These are phyloP conservation scores for Euleptes europaea DNA, from an alignment of 2,113 vertebrate genomes.

Conservation along the genomic window DNA sequence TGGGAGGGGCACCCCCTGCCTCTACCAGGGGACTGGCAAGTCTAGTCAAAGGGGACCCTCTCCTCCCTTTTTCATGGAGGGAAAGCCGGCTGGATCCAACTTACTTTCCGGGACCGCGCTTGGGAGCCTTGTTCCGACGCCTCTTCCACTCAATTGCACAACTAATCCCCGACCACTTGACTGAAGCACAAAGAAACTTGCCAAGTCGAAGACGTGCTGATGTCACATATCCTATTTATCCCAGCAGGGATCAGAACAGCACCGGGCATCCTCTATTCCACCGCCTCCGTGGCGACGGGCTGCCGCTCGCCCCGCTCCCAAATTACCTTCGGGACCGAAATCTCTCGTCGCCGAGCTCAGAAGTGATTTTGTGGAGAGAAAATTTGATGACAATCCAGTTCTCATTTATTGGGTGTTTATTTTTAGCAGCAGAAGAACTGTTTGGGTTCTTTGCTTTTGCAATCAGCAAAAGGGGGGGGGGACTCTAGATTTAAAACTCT, in stretches of 20 bases:
- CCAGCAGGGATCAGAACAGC: background rate
- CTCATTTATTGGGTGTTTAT: constrained; percentile 6
- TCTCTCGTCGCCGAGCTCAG: background rate
- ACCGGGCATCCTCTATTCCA: background rate
- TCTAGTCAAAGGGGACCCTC: no score
- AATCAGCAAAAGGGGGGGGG: background rate
- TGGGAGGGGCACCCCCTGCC: no score
- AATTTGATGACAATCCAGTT: constrained; percentile 16
- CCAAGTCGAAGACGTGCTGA: background rate
- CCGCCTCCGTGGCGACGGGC: background rate
- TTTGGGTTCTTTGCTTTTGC: background rate
- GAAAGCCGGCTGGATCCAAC: no score
- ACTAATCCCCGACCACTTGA: constrained; percentile 8
- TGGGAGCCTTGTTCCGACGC: background rate
- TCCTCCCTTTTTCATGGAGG: no score
- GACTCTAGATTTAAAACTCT: background rate
- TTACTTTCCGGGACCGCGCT: background rate
- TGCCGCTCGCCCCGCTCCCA: background rate
- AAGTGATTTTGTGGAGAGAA: background rate
- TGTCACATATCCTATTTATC: constrained; percentile 8
- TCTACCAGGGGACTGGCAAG: no score
- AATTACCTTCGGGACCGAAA: constrained; percentile 3
- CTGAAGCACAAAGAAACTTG: background rate
- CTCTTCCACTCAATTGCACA: constrained; percentile 25
- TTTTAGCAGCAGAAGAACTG: background rate